Evolutionary conservation across 2,113 vertebrate genomes (phyloP).

Genomic region (Syrmaticus mikado): DNA sequence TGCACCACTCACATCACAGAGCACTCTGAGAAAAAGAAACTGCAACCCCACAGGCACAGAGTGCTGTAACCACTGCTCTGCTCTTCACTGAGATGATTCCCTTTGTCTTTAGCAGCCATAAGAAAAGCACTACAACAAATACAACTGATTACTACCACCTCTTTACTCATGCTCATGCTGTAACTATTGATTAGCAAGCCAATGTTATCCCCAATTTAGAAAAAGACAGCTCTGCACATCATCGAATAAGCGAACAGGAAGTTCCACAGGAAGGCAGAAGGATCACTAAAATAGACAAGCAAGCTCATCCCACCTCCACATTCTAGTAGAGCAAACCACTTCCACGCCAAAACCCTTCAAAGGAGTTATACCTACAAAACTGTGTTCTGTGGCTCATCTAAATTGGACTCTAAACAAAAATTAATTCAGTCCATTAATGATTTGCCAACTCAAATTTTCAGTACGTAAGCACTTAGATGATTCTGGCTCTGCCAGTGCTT

Average conservation of each 20-base stretch:
- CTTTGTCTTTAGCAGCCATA: rapidly evolving
- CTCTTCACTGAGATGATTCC: rapidly evolving
- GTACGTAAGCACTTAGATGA: rapidly evolving
- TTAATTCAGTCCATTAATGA: background rate
- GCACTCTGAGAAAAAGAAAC: background rate
- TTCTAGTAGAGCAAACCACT: background rate
- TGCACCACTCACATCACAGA: too few relatives aligned
- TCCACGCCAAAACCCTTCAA: background rate
- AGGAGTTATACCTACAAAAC: background rate
- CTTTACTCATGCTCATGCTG: background rate
- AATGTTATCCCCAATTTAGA: slow-evolving; percentile 14
- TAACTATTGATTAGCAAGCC: background rate
- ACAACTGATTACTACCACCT: background rate
- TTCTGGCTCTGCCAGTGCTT: background rate
- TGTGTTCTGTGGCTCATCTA: background rate
- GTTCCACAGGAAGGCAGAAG: background rate
- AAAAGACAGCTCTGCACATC: slow-evolving; percentile 11
- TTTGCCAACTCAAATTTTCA: background rate
- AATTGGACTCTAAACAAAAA: rapidly evolving
- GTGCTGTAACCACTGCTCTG: background rate
- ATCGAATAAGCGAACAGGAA: background rate
- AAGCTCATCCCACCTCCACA: slow-evolving; percentile 53
- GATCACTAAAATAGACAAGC: slow-evolving; percentile 26
- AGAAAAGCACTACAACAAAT: rapidly evolving
- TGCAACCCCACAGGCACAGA: background rate